Evolutionary conservation across 2,888 invertebrate genomes (phyloP), one percentile per base, ranked within the genome.

Genomic region (Tachina lurida): DNA sequence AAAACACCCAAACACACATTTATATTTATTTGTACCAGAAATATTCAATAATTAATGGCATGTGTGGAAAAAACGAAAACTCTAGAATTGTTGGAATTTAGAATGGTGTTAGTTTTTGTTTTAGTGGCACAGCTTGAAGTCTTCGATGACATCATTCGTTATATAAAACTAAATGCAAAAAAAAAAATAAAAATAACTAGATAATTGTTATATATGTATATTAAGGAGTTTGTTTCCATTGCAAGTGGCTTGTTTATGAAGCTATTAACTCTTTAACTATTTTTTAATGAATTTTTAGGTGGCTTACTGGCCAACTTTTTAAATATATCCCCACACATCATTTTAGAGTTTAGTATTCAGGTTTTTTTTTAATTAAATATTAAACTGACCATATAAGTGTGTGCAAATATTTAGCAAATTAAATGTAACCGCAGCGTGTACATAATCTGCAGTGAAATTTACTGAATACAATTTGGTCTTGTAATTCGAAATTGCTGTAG

Each of bases 101-200:
- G 39, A 70, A 13, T 56, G 31, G 41, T 45, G 8, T n/a, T 54
- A 17, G 62, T 17, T 41, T 62, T 62, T 60, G 31, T 60, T 63
- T n/a, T 45, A 45, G 17, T 65, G 17, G 43, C 62, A 75, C 75
- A n/a, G 54, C 60, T 67, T 80, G 41, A 58, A 58, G n/a, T 65
- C 52, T 74, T n/a, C 19, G 12, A 80, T 80, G 73, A 74, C 68
- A 75, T 81, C 74, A 81, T 75, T 47, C 47, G 45, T 70, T 81
- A 81, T 70, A 60, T 65, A 49, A 80, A 56, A 62, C 3, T 15
- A 3, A 71, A 62, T 62, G 56, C 17, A 41, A 41, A 31, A 4
- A 10, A 43, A 58, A 1, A 41, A 47, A 41, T 7, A 4, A 10
- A 43, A 58, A 1, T 22, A 47, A 56, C 17, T 67, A 19, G 67